phyloP scores from a whole-genome alignment of 2,888 invertebrate species.

The Pimpla rufipes region DNA sequence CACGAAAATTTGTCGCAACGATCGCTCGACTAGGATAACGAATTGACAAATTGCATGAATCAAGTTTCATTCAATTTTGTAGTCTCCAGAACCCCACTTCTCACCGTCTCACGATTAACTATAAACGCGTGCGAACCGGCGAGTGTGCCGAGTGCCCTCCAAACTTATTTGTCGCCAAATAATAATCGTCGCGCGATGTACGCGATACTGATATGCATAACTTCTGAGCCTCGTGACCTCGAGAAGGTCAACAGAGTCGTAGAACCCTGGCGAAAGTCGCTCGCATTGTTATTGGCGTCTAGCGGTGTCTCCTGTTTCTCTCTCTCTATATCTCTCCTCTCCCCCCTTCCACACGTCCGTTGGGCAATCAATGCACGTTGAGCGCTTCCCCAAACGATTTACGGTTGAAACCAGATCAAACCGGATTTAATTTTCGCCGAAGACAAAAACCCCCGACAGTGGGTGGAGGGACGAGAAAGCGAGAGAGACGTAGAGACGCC shows the following conservation, averaged over 20 bases:
- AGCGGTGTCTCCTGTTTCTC: not conserved
- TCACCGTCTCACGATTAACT: not conserved
- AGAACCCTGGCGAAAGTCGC: conserved; percentile 8
- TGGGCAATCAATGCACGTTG: conserved; percentile 11
- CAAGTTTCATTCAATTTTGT: not conserved
- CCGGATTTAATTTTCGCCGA: conserved; percentile 34
- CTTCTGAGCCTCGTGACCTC: conserved; percentile 2
- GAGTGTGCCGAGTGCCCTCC: not conserved
- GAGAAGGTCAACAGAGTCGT: conserved; percentile 47
- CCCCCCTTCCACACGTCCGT: not conserved
- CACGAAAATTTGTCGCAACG: too few species aligned
- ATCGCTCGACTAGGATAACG: too few species aligned
- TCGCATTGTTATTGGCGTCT: not conserved
- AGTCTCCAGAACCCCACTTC: not conserved
- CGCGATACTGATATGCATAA: not conserved
- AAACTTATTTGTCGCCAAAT: not conserved
- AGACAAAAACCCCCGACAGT: conserved; percentile 3
- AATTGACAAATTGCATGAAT: too few species aligned
- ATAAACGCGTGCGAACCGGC: not conserved
- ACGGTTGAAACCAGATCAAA: conserved; percentile 56
- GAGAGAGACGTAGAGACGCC: conserved; percentile 2
- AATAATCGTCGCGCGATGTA: not conserved
- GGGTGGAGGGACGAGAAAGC: conserved; percentile 27
- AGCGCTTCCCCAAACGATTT: conserved; percentile 19
- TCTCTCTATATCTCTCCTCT: not conserved